Conservation (phyloP, 2,888 invertebrate species). For the Drosophila anomalipes region DNA sequence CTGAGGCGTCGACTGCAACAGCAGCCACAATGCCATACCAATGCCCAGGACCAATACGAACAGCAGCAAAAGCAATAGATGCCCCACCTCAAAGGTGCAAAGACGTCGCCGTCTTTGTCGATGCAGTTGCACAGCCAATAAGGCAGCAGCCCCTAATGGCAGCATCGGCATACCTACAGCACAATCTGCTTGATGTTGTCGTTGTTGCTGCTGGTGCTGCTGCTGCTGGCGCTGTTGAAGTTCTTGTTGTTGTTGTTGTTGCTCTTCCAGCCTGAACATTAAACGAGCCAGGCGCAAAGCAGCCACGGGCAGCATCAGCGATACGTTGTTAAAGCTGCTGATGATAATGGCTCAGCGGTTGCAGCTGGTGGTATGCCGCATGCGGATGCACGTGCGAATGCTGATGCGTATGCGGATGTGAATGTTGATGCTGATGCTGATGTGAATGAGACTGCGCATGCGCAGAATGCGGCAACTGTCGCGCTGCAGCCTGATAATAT, state of each 20-base stretch:
- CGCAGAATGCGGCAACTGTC: slow-evolving; percentile 40
- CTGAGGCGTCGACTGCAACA: slow-evolving; percentile 6
- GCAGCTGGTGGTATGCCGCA: slow-evolving; percentile 55
- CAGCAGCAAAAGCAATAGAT: slow-evolving; percentile 11
- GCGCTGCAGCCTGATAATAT: slow-evolving; percentile 46
- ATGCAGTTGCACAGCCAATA: slow-evolving; percentile 20
- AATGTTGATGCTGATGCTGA: slow-evolving; percentile 33
- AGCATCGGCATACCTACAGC: slow-evolving; percentile 3
- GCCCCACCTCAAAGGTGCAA: slow-evolving; percentile 16
- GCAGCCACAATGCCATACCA: slow-evolving; percentile 20
- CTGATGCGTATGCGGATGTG: slow-evolving; percentile 40
- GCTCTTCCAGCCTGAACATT: slow-evolving; percentile 12
- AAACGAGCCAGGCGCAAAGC: slow-evolving; percentile 44
- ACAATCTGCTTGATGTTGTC: slow-evolving; percentile 2
- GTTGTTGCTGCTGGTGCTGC: slow-evolving; percentile 3
- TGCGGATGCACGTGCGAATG: slow-evolving; percentile 48
- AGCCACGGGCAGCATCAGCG: slow-evolving; percentile 37
- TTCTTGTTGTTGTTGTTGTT: slow-evolving; percentile 10
- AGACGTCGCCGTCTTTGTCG: not conserved
- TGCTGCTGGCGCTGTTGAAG: not conserved
- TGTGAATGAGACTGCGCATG: slow-evolving; percentile 49
- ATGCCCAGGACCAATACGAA: slow-evolving; percentile 15
- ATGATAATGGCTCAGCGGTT: slow-evolving; percentile 72
- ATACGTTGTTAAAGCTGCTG: slow-evolving; percentile 78
- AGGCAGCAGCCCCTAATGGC: slow-evolving; percentile 11